Evolutionary conservation across 2,888 invertebrate genomes (phyloP).

Genomic region (Ophioninae sp.): DNA sequence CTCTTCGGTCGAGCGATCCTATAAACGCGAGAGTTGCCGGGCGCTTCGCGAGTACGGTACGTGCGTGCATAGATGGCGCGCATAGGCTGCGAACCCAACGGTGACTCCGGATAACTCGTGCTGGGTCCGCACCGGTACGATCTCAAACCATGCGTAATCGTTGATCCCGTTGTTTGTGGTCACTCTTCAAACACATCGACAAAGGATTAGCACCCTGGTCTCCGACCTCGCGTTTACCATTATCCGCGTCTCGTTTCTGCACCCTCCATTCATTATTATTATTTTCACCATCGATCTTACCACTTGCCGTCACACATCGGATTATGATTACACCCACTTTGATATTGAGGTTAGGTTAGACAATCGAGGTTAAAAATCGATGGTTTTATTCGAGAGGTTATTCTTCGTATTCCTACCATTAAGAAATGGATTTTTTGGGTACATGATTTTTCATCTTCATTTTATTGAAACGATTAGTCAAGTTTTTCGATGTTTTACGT

Average conservation of each 20-base stretch:
- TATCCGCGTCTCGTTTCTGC: conserved; percentile 52
- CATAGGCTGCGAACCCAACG: conserved; percentile 21
- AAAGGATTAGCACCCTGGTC: conserved; percentile 70
- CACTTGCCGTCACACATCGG: conserved; percentile 44
- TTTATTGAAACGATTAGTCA: no score
- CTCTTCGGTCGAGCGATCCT: conserved; percentile 21
- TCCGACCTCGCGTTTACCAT: conserved; percentile 50
- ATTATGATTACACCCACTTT: conserved; percentile 55
- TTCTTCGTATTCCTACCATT: no score
- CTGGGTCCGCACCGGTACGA: conserved; percentile 68
- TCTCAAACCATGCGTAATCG: conserved; percentile 74
- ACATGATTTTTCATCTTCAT: no score
- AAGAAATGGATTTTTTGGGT: no score
- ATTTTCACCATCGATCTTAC: conserved; percentile 52
- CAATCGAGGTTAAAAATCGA: no score
- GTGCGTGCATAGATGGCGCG: not conserved
- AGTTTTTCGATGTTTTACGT: no score
- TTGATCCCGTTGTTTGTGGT: conserved; percentile 79
- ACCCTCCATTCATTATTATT: conserved; percentile 16
- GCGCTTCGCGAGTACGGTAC: not conserved
- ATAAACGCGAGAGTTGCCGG: not conserved
- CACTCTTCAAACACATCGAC: conserved; percentile 73
- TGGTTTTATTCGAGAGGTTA: no score
- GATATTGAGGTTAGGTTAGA: not conserved
- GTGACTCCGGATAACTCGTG: conserved; percentile 63